Conservation (phyloP, 2,797 vertebrate species). For the Tachyglossus aculeatus region DNA sequence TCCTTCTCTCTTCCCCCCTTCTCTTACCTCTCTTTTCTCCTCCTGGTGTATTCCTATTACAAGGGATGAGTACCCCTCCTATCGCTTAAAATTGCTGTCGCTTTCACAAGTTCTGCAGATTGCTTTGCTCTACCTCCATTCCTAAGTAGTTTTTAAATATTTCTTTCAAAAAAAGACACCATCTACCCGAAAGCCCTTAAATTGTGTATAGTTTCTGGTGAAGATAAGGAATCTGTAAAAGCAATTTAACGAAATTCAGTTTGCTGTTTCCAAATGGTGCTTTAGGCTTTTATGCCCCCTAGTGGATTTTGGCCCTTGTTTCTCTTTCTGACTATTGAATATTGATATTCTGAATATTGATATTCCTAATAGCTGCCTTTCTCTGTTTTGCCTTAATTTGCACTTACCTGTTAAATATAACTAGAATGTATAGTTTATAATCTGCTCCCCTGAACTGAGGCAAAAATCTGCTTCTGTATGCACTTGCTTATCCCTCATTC, state of each 20-base stretch:
- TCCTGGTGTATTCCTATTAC: too few species aligned
- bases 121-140: too few species aligned
- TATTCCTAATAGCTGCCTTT: background rate
- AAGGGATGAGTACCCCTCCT: too few species aligned
- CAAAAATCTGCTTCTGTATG: too few species aligned
- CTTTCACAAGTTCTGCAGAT: too few species aligned
- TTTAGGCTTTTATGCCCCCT: slow-evolving; percentile 75
- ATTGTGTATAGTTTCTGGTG: slow-evolving; percentile 32
- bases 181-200: slow-evolving; percentile 30
- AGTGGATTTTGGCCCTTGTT: slow-evolving; percentile 41
- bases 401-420: too few species aligned
- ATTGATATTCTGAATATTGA: background rate
- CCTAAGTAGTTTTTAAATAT: background rate
- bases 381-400: background rate
- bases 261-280: slow-evolving; percentile 61
- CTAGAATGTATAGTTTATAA: too few species aligned
- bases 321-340: background rate
- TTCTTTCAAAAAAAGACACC: slow-evolving; percentile 28
- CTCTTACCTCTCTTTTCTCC: background rate
- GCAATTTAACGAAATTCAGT: slow-evolving; percentile 41
- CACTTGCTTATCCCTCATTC: too few species aligned
- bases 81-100: too few species aligned
- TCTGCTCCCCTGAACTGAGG: too few species aligned
- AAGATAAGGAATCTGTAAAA: slow-evolving; percentile 39
- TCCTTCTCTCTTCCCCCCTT: background rate